A percentile compares a stretch with the other conserved stretches of the same genome.
These are phyloP conservation scores for Actinopyga echinites DNA, from an alignment of 53 echinoderm and acorn worm genomes.

Conservation along the genomic window DNA sequence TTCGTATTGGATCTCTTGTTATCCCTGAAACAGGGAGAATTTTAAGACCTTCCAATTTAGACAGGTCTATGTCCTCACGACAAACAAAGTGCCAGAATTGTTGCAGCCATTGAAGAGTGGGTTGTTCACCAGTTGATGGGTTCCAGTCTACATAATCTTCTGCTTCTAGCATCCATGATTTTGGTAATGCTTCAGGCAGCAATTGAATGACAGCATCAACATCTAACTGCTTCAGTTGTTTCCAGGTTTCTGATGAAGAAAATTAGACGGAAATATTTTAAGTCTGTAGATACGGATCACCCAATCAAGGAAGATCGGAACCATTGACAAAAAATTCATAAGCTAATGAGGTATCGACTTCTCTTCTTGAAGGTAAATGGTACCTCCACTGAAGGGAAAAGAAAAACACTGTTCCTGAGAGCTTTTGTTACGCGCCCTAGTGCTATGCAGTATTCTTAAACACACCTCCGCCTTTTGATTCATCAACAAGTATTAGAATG, in stretches of 20 bases:
- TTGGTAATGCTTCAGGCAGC: background rate
- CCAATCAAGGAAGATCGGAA: too few relatives aligned
- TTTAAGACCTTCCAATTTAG: constrained; percentile 1
- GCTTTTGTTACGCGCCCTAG: too few relatives aligned
- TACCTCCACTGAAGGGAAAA: too few relatives aligned
- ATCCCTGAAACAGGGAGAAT: background rate
- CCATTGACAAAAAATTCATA: too few relatives aligned
- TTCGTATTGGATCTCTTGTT: background rate
- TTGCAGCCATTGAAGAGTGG: background rate
- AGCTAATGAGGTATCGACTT: too few relatives aligned
- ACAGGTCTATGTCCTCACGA: background rate
- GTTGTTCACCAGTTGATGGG: background rate
- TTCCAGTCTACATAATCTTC: background rate
- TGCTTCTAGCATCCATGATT: background rate
- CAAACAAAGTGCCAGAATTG: constrained; percentile 1
- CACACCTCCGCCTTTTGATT: too few relatives aligned
- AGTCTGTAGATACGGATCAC: too few relatives aligned
- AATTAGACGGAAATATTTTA: too few relatives aligned
- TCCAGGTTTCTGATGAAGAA: background rate
- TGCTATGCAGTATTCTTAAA: too few relatives aligned
- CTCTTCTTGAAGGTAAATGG: too few relatives aligned
- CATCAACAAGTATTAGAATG: too few relatives aligned
- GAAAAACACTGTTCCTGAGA: too few relatives aligned
- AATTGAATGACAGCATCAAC: background rate
- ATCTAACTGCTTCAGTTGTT: background rate